Conservation (phyloP, 2,888 invertebrate genomes). For the Spodoptera exigua region DNA sequence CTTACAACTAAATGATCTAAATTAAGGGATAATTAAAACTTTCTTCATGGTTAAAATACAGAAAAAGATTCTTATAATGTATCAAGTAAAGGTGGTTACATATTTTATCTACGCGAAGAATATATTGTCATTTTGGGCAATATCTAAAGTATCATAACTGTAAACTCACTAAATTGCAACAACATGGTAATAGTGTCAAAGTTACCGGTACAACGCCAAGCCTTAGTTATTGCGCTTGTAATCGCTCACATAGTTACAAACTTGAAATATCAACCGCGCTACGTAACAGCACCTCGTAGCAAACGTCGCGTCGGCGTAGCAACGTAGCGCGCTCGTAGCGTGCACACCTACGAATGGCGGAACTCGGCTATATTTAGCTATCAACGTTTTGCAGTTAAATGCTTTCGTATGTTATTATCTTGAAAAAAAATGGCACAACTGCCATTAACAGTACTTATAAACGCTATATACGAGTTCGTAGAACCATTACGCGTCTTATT, state of each 20-base stretch:
- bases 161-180: neutral
- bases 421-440: constrained; percentile 26
- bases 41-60: too few species aligned
- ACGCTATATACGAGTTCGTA: constrained; percentile 33
- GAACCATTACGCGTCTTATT: constrained; percentile 16
- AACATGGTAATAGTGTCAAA: neutral
- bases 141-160: too few species aligned
- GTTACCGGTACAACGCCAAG: constrained; percentile 3
- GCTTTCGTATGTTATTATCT: constrained; percentile 45
- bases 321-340: constrained; percentile 50
- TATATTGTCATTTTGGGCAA: too few species aligned
- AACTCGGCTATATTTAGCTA: constrained; percentile 46
- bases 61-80: too few species aligned
- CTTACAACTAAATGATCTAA: constrained; percentile 21
- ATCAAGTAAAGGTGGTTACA: too few species aligned
- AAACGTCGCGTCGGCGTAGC: too few species aligned
- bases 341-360: constrained; percentile 45
- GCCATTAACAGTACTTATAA: constrained; percentile 31
- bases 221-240: constrained; percentile 9
- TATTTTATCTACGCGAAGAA: too few species aligned
- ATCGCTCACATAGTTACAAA: constrained; percentile 11
- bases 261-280: constrained; percentile 30
- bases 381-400: constrained; percentile 46
- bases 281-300: constrained; percentile 30
- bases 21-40: neutral